Conservation (phyloP, 2,888 invertebrate species). For the Oasisia sp. region DNA sequence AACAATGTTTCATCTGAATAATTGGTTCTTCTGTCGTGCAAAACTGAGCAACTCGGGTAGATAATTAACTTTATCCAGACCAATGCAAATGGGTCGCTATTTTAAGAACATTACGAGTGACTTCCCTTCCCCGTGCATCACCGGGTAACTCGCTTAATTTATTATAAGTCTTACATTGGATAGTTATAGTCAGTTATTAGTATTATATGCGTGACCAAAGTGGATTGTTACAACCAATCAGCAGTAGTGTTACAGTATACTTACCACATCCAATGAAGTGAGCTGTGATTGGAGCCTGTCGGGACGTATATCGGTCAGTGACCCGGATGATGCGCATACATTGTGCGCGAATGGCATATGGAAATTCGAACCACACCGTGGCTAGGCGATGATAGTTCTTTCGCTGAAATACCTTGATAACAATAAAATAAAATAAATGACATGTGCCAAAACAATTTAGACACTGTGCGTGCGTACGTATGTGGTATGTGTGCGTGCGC, state of each 20-base stretch:
- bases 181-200: neutral
- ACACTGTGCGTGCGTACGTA: no score
- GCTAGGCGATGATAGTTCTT: neutral
- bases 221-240: neutral
- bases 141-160: no score
- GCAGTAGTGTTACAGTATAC: neutral
- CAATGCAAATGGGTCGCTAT: no score
- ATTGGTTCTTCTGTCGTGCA: no score
- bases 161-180: no score
- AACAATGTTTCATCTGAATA: no score
- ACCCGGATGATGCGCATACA: neutral
- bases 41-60: no score
- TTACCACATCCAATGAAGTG: conserved; percentile 6
- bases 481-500: neutral
- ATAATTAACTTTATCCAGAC: no score
- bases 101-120: no score
- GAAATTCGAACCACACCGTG: conserved; percentile 17
- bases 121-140: no score
- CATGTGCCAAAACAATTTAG: no score
- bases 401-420: neutral
- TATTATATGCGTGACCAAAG: neutral
- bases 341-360: neutral
- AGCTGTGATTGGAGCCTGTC: neutral
- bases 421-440: neutral
- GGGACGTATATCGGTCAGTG: neutral